A percentile compares a stretch with the other conserved stretches of the same genome.
Conservation (phyloP, 2,797 vertebrate species). For the Manis javanica region DNA sequence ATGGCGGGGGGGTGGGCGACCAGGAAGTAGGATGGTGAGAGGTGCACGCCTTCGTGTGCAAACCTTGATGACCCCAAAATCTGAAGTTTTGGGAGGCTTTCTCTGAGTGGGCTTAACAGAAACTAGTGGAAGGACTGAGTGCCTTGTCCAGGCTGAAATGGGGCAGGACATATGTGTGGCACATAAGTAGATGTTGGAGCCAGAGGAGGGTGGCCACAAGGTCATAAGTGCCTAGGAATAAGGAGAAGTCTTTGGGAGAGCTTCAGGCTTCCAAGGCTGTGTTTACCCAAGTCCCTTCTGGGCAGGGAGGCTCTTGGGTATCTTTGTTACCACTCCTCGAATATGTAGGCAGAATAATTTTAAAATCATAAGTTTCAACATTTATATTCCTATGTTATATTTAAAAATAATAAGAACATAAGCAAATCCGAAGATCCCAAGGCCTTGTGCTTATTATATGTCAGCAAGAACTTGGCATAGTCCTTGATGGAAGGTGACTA, state of each 20-base stretch:
- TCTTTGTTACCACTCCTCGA: no score
- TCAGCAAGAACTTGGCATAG: background rate
- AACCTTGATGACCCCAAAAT: rapidly evolving
- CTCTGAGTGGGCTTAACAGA: background rate
- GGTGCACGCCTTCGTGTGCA: rapidly evolving
- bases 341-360: background rate
- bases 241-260: background rate
- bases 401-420: background rate
- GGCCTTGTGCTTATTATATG: background rate
- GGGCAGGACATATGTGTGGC: background rate
- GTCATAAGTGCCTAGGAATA: no score
- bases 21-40: rapidly evolving
- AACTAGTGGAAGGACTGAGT: background rate
- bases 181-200: rapidly evolving
- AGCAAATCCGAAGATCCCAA: background rate
- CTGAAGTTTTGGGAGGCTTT: background rate
- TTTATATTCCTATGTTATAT: background rate
- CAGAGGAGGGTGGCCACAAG: background rate
- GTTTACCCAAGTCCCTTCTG: background rate
- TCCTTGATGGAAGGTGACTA: background rate
- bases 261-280: rapidly evolving
- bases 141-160: background rate
- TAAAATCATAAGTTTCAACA: no score
- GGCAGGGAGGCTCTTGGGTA: no score
- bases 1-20: background rate